A percentile compares a stretch with the other conserved stretches of the same genome.
These are phyloP conservation scores for Acipenser transmontanus DNA, from an alignment of 2,797 vertebrate genomes.

Conservation along the genomic window DNA sequence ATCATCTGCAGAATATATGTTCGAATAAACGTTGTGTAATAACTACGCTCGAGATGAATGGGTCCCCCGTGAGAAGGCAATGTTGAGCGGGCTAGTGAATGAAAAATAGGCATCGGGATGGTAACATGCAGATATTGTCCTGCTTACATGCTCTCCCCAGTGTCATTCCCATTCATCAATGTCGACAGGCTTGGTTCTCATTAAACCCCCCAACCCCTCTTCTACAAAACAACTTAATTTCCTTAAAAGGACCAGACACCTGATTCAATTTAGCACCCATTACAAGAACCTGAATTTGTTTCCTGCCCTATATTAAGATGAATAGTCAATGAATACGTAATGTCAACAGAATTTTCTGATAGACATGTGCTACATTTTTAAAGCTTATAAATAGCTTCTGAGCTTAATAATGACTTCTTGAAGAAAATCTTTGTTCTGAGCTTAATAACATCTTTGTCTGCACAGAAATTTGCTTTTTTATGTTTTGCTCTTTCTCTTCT, in stretches of 20 bases:
- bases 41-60: conserved; percentile 87
- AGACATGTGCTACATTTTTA: conserved; percentile 54
- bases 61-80: conserved; percentile 71
- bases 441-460: too few species aligned
- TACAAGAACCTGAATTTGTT: conserved; percentile 70
- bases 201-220: conserved; percentile 81
- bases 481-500: too few species aligned
- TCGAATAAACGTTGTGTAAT: conserved; percentile 94
- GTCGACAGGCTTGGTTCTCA: conserved; percentile 81
- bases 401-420: too few species aligned
- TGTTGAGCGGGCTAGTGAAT: conserved; percentile 72
- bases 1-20: conserved; percentile 87
- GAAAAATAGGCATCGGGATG: conserved; percentile 83
- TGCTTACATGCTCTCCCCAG: conserved; percentile 70
- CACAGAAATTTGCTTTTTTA: too few species aligned
- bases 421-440: too few species aligned
- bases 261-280: conserved; percentile 89
- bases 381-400: neutral
- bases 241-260: conserved; percentile 97
- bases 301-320: conserved; percentile 54
- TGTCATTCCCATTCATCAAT: conserved; percentile 90
- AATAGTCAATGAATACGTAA: conserved; percentile 52
- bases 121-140: conserved; percentile 83
- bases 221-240: conserved; percentile 95
- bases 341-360: conserved; percentile 64